A percentile compares a stretch with the other conserved stretches of the same genome.
Conservation (phyloP, 2,113 vertebrate species). For the Pseudonaja textilis region DNA sequence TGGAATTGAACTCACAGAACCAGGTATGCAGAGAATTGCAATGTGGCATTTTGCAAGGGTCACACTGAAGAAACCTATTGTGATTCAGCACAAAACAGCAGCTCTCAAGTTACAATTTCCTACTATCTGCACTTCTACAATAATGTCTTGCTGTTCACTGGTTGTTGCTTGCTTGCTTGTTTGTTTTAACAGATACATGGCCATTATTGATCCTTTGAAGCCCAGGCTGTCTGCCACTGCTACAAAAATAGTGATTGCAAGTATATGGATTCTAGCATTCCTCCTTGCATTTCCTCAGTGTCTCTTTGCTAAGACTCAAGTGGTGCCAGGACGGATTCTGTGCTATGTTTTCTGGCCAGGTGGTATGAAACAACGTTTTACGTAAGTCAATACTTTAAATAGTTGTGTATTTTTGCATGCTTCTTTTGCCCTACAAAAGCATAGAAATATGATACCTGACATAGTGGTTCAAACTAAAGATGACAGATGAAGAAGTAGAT, state of each 20-base stretch:
- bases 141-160: neutral
- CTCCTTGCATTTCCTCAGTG: conserved; percentile 92
- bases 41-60: neutral
- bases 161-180: conserved; percentile 31
- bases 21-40: neutral
- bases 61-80: neutral
- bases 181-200: conserved; percentile 84
- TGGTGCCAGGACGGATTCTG: conserved; percentile 80
- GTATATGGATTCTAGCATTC: conserved; percentile 93
- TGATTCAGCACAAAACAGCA: neutral
- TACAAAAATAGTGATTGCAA: conserved; percentile 87
- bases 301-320: conserved; percentile 87
- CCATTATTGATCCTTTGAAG: conserved; percentile 95
- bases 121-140: neutral
- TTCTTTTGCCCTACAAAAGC: conserved; percentile 24
- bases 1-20: neutral
- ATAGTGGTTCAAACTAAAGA: neutral
- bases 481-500: neutral
- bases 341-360: conserved; percentile 94
- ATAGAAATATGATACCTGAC: neutral
- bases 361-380: conserved; percentile 82
- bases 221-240: conserved; percentile 90
- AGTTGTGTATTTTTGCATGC: neutral
- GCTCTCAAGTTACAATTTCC: neutral
- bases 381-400: conserved; percentile 72